Evolutionary conservation across 2,888 invertebrate genomes (phyloP).

Genomic region (Stenoptilia bipunctidactyla): DNA sequence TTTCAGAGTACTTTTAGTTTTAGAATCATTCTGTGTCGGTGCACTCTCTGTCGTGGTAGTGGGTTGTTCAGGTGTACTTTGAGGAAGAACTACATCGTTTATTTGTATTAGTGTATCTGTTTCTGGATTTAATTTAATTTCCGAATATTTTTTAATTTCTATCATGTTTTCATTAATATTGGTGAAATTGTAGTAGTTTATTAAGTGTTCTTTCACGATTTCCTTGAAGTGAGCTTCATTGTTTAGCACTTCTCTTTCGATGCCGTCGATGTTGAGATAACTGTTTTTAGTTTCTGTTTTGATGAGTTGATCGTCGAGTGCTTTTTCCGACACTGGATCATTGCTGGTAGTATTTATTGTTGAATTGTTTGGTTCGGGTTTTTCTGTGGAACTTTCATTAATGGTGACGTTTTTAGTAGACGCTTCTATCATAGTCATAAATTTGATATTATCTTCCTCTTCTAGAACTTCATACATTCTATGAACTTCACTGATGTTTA

Average conservation of each 20-base stretch:
- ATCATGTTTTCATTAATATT: constrained; percentile 20
- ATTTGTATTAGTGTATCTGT: constrained; percentile 16
- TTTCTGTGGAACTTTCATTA: background rate
- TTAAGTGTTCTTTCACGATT: constrained; percentile 43
- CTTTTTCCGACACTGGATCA: constrained; percentile 9
- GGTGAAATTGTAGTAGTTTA: constrained; percentile 32
- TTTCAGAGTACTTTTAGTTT: constrained; percentile 43
- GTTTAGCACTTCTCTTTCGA: constrained; percentile 45
- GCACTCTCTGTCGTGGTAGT: too few species aligned
- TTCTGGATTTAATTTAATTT: constrained; percentile 16
- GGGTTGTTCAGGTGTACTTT: constrained; percentile 10
- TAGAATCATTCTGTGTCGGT: constrained; percentile 33
- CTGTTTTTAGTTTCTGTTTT: constrained; percentile 59
- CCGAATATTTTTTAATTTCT: constrained; percentile 9
- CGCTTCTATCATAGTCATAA: constrained; percentile 50
- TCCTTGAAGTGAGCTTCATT: constrained; percentile 42
- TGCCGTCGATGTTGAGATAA: constrained; percentile 57
- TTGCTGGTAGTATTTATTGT: background rate
- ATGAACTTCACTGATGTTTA: constrained; percentile 61
- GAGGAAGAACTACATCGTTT: constrained; percentile 49
- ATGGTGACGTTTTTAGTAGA: constrained; percentile 24
- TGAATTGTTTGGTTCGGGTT: background rate
- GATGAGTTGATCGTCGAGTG: constrained; percentile 37
- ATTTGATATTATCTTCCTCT: constrained; percentile 58
- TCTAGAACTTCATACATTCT: constrained; percentile 58